Evolutionary conservation across 1,140 invertebrate species (phyloP).

Genomic region (Anoplolepis gracilipes): DNA sequence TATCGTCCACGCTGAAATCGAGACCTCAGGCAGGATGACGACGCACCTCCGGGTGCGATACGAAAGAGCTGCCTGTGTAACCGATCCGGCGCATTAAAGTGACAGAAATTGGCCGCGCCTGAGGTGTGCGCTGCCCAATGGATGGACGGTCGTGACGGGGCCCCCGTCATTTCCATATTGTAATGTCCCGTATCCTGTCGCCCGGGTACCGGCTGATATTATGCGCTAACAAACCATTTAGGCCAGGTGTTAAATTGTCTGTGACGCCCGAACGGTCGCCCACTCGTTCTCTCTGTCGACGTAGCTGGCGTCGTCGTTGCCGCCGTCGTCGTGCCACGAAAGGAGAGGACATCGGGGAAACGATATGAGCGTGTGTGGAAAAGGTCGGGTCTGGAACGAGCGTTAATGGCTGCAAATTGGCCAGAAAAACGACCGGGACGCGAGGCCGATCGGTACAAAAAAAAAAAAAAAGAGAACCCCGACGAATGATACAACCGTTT

Average conservation of each 20-base stretch:
- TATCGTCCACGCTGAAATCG: constrained; percentile 55
- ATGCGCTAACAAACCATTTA: constrained; percentile 85
- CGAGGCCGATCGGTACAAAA: not conserved
- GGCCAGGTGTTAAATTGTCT: constrained; percentile 86
- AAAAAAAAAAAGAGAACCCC: not conserved
- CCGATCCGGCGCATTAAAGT: constrained; percentile 76
- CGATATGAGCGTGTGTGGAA: constrained; percentile 56
- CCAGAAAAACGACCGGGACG: constrained; percentile 68
- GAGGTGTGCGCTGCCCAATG: constrained; percentile 72
- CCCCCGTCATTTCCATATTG: constrained; percentile 84
- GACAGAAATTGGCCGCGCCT: constrained; percentile 84
- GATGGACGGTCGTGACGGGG: constrained; percentile 65
- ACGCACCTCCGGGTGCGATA: constrained; percentile 62
- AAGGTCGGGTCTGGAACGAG: constrained; percentile 62
- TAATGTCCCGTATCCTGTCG: constrained; percentile 85
- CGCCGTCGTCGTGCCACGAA: constrained; percentile 5
- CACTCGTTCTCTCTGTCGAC: constrained; percentile 65
- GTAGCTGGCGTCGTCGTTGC: constrained; percentile 24
- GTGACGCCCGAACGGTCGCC: constrained; percentile 82
- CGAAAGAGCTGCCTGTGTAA: constrained; percentile 59
- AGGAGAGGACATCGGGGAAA: constrained; percentile 34
- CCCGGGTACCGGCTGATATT: constrained; percentile 78
- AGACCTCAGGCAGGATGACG: constrained; percentile 61
- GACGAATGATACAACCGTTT: constrained; percentile 53
- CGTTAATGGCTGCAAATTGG: constrained; percentile 74